A percentile compares a stretch with the other conserved stretches of the same genome.
Evolutionary conservation across 2,797 vertebrate genomes (phyloP).

Genomic region (Picus viridis): DNA sequence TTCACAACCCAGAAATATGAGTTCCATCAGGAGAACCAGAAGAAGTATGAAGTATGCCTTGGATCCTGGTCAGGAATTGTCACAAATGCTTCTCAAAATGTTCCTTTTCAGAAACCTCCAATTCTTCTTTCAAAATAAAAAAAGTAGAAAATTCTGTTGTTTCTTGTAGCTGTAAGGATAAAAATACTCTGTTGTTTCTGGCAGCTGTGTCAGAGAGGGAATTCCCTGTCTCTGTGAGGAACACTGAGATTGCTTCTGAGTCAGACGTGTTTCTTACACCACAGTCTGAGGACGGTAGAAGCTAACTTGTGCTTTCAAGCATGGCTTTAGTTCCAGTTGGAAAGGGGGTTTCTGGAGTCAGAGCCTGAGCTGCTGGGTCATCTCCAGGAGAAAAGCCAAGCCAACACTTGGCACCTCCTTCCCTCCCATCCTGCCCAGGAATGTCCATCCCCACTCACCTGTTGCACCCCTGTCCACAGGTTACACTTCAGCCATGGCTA

Average conservation of each 20-base stretch:
- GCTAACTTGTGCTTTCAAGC: background rate
- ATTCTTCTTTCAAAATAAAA: background rate
- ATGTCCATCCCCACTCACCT: rapidly evolving
- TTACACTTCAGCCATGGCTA: background rate
- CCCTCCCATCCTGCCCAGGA: background rate
- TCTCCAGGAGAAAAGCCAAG: background rate
- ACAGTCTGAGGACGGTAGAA: background rate
- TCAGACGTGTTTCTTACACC: background rate
- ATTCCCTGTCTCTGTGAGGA: background rate
- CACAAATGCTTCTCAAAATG: background rate
- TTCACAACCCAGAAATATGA: background rate
- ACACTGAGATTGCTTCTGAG: background rate
- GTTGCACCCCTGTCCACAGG: rapidly evolving
- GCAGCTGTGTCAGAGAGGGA: constrained; percentile 8
- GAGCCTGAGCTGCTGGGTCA: background rate
- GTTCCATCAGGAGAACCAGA: background rate
- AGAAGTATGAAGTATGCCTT: background rate
- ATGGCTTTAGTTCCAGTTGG: background rate
- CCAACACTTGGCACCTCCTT: background rate
- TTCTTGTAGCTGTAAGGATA: background rate
- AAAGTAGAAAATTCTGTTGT: background rate
- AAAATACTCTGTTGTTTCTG: background rate
- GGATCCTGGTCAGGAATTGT: background rate
- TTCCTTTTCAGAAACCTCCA: background rate
- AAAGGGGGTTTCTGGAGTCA: background rate